Base-by-base conservation (phyloP, 2,888 invertebrate species). In the Hyalella azteca region DNA sequence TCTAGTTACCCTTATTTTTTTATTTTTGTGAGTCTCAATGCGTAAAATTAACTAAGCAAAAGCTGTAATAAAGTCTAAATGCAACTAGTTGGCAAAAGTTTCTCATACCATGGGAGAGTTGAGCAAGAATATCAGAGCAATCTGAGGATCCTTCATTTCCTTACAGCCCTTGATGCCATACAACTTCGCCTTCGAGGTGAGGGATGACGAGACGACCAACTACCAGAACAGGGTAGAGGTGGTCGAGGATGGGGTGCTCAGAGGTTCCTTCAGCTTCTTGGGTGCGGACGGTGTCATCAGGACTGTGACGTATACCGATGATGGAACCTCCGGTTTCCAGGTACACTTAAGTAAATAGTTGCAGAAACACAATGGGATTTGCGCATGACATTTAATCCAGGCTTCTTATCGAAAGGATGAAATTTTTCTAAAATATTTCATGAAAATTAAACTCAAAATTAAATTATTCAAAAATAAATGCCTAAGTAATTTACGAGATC, bases 191-290 rank as follows among this genome's bases (percentile, higher is more conserved):
- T 83, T 76, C 73, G 81, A 81, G 45, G 79, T 83, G 7, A 78
- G 80, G 13, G 80, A 83, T 60, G 79, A 80, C 45, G 77, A 49
- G 19, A 83, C 81, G 15, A 77, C 78, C 32, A 83, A 83, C 40
- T 81, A 81, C 60, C 83, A 83, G 15, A 83, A 83, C 49, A 36
- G 83, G 50, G 79, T 81, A 3, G 83, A 83, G 60, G 78, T 78
- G n/a, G 80, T 81, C 13, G 79, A 81, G 73, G 75, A 83, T 45
- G 83, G 83, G 22, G 78, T 80, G 4, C 75, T 83, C 2, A 73
- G 80, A 26, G 83, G 83, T 5, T 81, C 81, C 40, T 81, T 77
- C 79, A 83, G 83, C 60, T 77, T 75, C 75, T 75, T 83, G 22
- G 54, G 79, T 13, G 50, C 83, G 3, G 83, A 83, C 40, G 83